Evolutionary conservation across 2,113 vertebrate species (phyloP).

Genomic region (Pardalotus punctatus): DNA sequence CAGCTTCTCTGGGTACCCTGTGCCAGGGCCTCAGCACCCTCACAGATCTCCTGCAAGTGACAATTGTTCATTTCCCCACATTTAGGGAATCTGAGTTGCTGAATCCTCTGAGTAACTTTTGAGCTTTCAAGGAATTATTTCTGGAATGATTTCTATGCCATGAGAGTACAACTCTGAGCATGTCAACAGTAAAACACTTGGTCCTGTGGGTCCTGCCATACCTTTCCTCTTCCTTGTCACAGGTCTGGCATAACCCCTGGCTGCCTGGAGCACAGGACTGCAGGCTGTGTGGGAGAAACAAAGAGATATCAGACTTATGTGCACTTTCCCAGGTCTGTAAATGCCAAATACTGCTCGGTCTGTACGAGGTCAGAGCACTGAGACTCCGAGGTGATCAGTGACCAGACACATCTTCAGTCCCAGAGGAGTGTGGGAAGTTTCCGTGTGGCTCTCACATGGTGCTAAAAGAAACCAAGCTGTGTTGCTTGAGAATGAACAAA

Average conservation of each 20-base stretch:
- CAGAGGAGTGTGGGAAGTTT: accelerated
- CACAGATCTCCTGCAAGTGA: not conserved
- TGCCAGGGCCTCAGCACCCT: not conserved
- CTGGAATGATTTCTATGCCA: not conserved
- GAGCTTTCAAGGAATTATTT: not conserved
- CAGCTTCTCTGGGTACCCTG: not conserved
- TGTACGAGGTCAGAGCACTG: not conserved
- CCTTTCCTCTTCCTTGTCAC: slow-evolving; percentile 68
- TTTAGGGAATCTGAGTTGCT: not conserved
- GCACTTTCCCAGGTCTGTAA: not conserved
- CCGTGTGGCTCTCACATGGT: accelerated
- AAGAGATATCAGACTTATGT: not conserved
- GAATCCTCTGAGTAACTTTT: not conserved
- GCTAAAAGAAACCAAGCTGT: not conserved
- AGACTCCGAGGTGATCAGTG: not conserved
- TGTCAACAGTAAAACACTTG: not conserved
- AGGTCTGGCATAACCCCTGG: slow-evolving; percentile 76
- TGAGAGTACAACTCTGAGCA: not conserved
- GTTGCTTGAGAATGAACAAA: not conserved
- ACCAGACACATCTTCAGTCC: not conserved
- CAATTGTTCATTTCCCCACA: not conserved
- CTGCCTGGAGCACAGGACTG: slow-evolving; percentile 52
- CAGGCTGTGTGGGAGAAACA: slow-evolving; percentile 38
- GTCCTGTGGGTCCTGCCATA: slow-evolving; percentile 22
- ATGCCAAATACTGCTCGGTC: not conserved